Evolutionary conservation across 2,888 invertebrate species (phyloP).

Genomic region (Amphipyra tragopoginis): DNA sequence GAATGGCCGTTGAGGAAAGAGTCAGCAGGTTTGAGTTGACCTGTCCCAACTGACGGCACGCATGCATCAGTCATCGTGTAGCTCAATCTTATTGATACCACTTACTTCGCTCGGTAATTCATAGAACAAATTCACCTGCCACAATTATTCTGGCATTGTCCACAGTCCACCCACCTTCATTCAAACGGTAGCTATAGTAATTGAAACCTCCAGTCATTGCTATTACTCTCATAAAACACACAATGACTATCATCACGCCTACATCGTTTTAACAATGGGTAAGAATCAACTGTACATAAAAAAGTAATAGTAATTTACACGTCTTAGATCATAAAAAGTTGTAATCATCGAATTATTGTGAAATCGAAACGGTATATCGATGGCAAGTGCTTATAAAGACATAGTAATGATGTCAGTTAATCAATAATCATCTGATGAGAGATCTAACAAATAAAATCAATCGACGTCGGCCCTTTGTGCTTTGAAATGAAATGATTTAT

Average conservation of each 20-base stretch:
- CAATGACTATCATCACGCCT: constrained; percentile 12
- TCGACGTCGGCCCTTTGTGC: too few relatives aligned
- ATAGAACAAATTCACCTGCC: background rate
- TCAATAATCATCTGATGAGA: background rate
- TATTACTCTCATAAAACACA: constrained; percentile 4
- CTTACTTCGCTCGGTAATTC: too few relatives aligned
- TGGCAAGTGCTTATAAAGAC: constrained; percentile 1
- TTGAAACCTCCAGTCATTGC: constrained; percentile 26
- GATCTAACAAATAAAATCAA: too few relatives aligned
- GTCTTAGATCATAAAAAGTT: background rate
- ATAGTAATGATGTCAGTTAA: background rate
- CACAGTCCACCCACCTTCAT: constrained; percentile 4
- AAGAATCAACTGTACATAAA: background rate
- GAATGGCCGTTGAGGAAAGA: too few relatives aligned
- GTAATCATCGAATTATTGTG: constrained; percentile 6
- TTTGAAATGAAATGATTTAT: too few relatives aligned
- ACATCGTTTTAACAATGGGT: background rate
- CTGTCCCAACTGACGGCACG: too few relatives aligned
- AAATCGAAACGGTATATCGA: constrained; percentile 13
- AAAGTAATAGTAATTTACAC: too few relatives aligned
- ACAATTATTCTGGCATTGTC: constrained; percentile 6
- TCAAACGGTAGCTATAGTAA: constrained; percentile 17
- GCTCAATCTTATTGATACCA: too few relatives aligned
- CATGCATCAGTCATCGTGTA: too few relatives aligned
- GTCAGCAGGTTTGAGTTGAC: too few relatives aligned